Evolutionary conservation across 2,888 invertebrate genomes (phyloP), one percentile per base, ranked within the genome.

Genomic region (Brenthis ino): DNA sequence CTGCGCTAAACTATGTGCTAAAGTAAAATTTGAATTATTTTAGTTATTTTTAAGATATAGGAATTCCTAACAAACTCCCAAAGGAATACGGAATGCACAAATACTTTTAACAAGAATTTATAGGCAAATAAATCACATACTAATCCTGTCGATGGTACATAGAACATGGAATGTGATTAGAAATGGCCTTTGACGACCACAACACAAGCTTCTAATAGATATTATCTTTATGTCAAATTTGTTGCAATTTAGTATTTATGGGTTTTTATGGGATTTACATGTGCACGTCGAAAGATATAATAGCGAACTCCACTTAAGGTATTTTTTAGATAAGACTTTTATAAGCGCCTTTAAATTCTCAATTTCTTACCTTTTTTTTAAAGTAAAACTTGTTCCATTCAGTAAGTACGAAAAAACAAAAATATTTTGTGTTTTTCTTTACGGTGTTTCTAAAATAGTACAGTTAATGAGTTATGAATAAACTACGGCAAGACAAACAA

Each of bases 91-190:
- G 60, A 64, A 67, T 64, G 60, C 33, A 60, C 51, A 64, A 69
- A 64, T 64, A 66, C 60, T 3, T 43, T 11, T 43, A 54, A 51
- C 48, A 69, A 64, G 28, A 58, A 68, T 71, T 71, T 66, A 71
- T 69, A 54, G 53, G 6, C 37, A 50, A 64, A 68, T 69, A 71
- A 69, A 71, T 71, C 71, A 71, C 50, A 58, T 43, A 43, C 53
- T 69, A 71, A 71, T 71, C 71, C 69, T 64, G 60, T 64, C 60
- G 55, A 33, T 28, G 50, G 14, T 54, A 50, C 63, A 50, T 6
- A 16, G 48, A 60, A 16, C 20, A 43, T 24, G 43, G 63, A 24
- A 37, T 63, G 14, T 43, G 37, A 13, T 43, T 53, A 24, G 53
- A 43, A 63, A 43, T 54, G 37, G 16, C 13, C 24, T 53, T 37